phyloP scores from a whole-genome alignment of 2,888 invertebrate species.

The Drosophila tanythrix region DNA sequence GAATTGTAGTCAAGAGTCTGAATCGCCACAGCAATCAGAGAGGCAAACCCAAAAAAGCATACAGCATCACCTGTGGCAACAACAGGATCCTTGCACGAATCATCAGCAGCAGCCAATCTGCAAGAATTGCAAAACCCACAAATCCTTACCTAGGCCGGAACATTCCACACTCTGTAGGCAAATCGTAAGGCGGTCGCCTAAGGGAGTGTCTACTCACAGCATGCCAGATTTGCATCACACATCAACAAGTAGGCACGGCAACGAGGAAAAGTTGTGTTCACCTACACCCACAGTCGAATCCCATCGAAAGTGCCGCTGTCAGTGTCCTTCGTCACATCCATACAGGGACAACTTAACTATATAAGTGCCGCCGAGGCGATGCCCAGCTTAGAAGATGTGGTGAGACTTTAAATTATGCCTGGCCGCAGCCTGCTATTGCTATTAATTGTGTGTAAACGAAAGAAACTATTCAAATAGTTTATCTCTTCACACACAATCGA shows the following conservation, averaged over 20 bases:
- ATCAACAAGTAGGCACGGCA: neutral
- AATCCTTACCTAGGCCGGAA: neutral
- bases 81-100: conserved; percentile 12
- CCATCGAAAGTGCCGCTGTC: conserved; percentile 27
- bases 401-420: neutral
- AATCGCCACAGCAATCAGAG: neutral
- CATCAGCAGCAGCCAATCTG: neutral
- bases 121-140: neutral
- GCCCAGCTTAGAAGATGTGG: conserved; percentile 20
- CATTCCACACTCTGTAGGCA: neutral
- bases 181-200: conserved; percentile 2
- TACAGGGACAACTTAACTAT: neutral
- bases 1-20: neutral
- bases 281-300: neutral
- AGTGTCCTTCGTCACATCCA: neutral
- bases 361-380: neutral
- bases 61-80: conserved; percentile 59
- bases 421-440: conserved; percentile 3
- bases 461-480: neutral
- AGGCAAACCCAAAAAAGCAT: neutral
- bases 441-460: conserved; percentile 11
- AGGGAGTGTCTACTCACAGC: conserved; percentile 30
- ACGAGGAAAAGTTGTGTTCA: neutral
- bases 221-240: conserved; percentile 46
- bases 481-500: conserved; percentile 14